These are phyloP conservation scores for Pipistrellus kuhlii DNA, from an alignment of 2,797 vertebrate genomes.

Conservation along the genomic window DNA sequence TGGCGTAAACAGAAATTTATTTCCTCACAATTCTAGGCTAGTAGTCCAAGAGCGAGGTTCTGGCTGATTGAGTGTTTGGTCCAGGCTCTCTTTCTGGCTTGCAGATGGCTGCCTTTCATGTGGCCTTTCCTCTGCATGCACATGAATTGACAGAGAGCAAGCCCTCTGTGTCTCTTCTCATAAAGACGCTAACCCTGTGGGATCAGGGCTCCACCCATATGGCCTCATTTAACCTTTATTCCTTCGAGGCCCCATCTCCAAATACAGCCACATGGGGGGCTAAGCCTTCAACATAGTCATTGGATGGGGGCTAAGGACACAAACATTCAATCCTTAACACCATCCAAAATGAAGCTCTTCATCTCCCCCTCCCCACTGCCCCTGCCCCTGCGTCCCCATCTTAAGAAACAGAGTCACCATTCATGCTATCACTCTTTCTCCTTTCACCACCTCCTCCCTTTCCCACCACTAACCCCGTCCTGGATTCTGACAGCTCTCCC, in stretches of 20 bases:
- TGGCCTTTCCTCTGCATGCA: background rate
- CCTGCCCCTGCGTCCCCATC: too few species aligned
- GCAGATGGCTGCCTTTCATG: background rate
- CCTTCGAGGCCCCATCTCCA: background rate
- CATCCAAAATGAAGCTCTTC: background rate
- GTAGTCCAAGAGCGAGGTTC: background rate
- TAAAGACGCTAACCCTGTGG: background rate
- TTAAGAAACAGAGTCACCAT: rapidly evolving
- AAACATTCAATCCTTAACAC: background rate
- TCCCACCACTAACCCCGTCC: background rate
- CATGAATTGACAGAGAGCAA: rapidly evolving
- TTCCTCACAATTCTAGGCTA: background rate
- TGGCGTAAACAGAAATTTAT: background rate
- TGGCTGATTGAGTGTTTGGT: background rate
- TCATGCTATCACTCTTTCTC: rapidly evolving
- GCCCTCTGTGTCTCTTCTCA: background rate
- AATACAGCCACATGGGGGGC: background rate
- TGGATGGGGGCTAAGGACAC: too few species aligned
- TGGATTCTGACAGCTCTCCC: background rate
- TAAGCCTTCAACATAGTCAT: background rate
- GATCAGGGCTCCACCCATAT: background rate
- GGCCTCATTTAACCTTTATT: background rate
- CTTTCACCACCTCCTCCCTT: background rate
- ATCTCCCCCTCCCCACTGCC: rapidly evolving
- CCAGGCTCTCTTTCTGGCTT: background rate